phyloP scores from a whole-genome alignment of 2,797 vertebrate species.

The Prionace glauca region DNA sequence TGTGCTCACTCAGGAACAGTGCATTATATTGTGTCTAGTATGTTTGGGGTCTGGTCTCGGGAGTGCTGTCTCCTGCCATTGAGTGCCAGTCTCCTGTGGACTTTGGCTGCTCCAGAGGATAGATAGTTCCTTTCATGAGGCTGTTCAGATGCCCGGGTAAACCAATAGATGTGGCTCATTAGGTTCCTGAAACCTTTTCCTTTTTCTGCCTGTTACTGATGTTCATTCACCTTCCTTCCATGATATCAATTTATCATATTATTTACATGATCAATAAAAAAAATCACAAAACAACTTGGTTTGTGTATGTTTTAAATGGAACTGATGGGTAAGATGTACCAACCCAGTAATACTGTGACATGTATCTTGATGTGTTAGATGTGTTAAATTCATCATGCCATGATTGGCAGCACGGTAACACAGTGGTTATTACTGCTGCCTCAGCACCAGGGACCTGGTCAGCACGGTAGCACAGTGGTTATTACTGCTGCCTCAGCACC shows the following conservation, averaged over 20 bases:
- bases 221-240: constrained; percentile 21
- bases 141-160: background rate
- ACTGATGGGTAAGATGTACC: too few species aligned
- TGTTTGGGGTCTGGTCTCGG: background rate
- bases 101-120: background rate
- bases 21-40: background rate
- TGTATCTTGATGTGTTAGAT: background rate
- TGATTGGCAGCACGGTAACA: background rate
- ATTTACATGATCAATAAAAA: constrained; percentile 31
- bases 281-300: background rate
- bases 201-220: constrained; percentile 31
- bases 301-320: background rate
- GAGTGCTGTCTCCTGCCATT: background rate
- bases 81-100: background rate
- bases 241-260: constrained; percentile 20
- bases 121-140: background rate
- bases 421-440: too few species aligned
- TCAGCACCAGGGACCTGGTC: too few species aligned
- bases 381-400: background rate
- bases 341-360: too few species aligned
- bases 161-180: background rate
- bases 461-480: too few species aligned
- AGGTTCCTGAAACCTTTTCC: background rate
- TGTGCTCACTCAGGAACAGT: background rate
- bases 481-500: too few species aligned